These are phyloP conservation scores for Lampris megalopsis DNA, from an alignment of 2,113 vertebrate species.

Conservation along the genomic window DNA sequence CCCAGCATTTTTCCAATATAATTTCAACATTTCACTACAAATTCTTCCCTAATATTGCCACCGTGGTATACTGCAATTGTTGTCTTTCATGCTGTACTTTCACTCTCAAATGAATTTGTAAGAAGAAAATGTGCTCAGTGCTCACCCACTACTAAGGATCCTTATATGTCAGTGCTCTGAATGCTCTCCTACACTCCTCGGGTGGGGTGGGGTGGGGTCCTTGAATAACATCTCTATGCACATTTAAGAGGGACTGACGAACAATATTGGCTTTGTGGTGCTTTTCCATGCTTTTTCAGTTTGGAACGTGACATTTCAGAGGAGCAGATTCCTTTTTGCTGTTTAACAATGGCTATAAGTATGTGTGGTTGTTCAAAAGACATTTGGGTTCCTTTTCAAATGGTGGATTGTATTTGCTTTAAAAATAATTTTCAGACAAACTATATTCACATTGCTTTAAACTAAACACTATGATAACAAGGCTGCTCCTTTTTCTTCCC, in stretches of 20 bases:
- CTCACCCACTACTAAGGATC: background rate
- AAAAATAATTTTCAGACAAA: background rate
- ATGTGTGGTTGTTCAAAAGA: slow-evolving; percentile 38
- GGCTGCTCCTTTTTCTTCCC: slow-evolving; percentile 16
- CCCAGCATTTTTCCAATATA: background rate
- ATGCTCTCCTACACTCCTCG: slow-evolving; percentile 54
- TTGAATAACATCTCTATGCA: slow-evolving; percentile 58
- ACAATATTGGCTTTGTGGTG: slow-evolving; percentile 78
- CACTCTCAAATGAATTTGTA: background rate
- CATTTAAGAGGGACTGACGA: slow-evolving; percentile 65
- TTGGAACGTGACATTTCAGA: slow-evolving; percentile 73
- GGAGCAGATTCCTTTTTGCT: slow-evolving; percentile 57
- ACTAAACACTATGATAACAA: background rate
- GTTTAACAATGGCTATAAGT: slow-evolving; percentile 52
- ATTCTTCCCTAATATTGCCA: background rate
- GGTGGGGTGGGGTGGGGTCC: background rate
- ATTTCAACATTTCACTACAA: background rate
- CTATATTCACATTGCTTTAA: slow-evolving; percentile 12
- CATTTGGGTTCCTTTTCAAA: slow-evolving; percentile 13
- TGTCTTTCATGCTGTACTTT: background rate
- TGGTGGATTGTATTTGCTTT: background rate
- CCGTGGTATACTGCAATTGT: background rate
- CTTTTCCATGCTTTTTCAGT: slow-evolving; percentile 71
- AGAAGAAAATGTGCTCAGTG: background rate
- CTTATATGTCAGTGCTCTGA: slow-evolving; percentile 7